phyloP scores from a whole-genome alignment of 2,888 invertebrate genomes.

The Clusia tigrina region DNA sequence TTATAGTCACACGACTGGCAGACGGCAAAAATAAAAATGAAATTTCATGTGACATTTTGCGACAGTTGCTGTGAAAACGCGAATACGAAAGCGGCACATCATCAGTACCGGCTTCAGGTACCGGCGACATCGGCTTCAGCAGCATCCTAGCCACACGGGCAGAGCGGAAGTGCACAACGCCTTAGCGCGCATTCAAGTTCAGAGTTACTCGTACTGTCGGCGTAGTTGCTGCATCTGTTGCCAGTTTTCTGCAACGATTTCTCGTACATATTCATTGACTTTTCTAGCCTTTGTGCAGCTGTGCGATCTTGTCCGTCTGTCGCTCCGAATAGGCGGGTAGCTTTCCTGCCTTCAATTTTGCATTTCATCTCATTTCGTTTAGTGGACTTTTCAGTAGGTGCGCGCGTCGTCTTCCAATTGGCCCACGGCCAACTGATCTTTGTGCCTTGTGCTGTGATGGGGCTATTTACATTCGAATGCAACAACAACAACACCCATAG shows the following conservation, averaged over 20 bases:
- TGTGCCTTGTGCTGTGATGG: too few species aligned
- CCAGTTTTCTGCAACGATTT: background rate
- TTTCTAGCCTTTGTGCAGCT: background rate
- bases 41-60: background rate
- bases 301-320: background rate
- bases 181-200: background rate
- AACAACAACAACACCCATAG: too few species aligned
- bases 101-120: too few species aligned
- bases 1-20: too few species aligned
- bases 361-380: background rate
- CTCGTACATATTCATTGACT: background rate
- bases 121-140: too few species aligned
- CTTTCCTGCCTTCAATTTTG: background rate
- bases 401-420: background rate
- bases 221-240: background rate
- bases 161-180: too few species aligned
- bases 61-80: background rate
- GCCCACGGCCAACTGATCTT: conserved; percentile 1
- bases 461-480: too few species aligned
- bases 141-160: too few species aligned
- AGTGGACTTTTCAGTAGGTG: background rate
- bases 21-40: conserved; percentile 2
- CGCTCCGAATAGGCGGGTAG: background rate
- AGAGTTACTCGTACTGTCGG: background rate
- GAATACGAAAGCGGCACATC: background rate